Evolutionary conservation across 2,797 vertebrate genomes (phyloP).

Genomic region (Darevskia nairensis): DNA sequence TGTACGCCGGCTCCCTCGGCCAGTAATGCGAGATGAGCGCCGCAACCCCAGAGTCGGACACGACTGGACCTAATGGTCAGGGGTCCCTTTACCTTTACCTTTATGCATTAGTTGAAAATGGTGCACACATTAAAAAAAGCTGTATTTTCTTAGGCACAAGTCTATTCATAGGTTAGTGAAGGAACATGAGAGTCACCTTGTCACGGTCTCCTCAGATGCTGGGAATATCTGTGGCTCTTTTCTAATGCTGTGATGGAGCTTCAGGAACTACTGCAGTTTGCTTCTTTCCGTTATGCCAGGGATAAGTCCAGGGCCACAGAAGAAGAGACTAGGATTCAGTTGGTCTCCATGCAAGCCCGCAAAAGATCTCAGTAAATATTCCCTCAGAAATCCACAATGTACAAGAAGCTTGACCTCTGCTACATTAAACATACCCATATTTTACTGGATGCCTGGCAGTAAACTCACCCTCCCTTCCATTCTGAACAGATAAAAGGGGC

Average conservation of each 20-base stretch:
- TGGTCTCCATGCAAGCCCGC: not conserved
- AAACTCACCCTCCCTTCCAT: too few relatives aligned
- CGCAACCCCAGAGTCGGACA: too few relatives aligned
- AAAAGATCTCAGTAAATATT: too few relatives aligned
- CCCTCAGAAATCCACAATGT: too few relatives aligned
- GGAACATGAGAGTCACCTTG: not conserved
- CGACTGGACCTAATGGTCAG: too few relatives aligned
- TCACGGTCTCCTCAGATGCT: not conserved
- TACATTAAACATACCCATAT: too few relatives aligned
- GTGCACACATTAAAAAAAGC: not conserved
- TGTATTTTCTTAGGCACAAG: not conserved
- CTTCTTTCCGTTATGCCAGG: not conserved
- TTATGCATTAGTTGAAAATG: not conserved
- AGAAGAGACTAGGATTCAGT: not conserved
- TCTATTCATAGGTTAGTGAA: not conserved
- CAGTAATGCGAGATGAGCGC: too few relatives aligned
- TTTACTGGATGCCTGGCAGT: too few relatives aligned
- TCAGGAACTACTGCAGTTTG: not conserved
- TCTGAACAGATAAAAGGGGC: too few relatives aligned
- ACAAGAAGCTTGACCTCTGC: too few relatives aligned
- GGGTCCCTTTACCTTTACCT: too few relatives aligned
- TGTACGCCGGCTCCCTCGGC: too few relatives aligned
- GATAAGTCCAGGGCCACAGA: not conserved
- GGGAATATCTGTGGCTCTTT: not conserved
- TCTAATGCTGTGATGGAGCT: not conserved